Evolutionary conservation across 2,113 vertebrate genomes (phyloP).

Genomic region (Cepphus grylle): DNA sequence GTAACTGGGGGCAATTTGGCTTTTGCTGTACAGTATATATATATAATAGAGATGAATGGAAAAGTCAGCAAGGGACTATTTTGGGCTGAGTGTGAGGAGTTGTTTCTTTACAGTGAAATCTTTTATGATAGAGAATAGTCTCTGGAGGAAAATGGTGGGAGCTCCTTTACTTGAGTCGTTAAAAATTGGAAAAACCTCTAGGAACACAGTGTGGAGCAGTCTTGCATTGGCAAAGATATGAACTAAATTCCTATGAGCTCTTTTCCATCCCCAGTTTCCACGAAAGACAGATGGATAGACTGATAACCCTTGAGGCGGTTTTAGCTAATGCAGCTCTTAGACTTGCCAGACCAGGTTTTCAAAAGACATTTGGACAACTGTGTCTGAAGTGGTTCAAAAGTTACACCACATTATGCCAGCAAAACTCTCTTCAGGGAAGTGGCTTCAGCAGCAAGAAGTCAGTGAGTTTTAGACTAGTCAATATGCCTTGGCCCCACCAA

Average conservation of each 20-base stretch:
- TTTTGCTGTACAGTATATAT: not conserved
- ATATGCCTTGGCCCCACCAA: not conserved
- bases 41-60: not conserved
- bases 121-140: not conserved
- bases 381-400: not conserved
- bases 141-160: not conserved
- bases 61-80: constrained; percentile 32
- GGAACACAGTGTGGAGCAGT: not conserved
- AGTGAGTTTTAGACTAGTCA: not conserved
- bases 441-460: not conserved
- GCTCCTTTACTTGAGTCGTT: not conserved
- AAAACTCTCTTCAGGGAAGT: not conserved
- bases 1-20: constrained; percentile 20
- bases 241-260: not conserved
- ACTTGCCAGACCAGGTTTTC: not conserved
- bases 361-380: not conserved
- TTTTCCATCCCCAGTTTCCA: not conserved
- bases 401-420: not conserved
- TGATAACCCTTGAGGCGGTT: not conserved
- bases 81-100: constrained; percentile 4
- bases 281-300: not conserved
- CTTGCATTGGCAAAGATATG: not conserved
- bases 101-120: constrained; percentile 11
- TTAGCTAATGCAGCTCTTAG: not conserved
- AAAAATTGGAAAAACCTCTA: not conserved